Percentiles rank a stretch among this genome's conserved stretches.
Evolutionary conservation across 2,797 vertebrate genomes (phyloP).

Genomic region (Graptemys geographica): DNA sequence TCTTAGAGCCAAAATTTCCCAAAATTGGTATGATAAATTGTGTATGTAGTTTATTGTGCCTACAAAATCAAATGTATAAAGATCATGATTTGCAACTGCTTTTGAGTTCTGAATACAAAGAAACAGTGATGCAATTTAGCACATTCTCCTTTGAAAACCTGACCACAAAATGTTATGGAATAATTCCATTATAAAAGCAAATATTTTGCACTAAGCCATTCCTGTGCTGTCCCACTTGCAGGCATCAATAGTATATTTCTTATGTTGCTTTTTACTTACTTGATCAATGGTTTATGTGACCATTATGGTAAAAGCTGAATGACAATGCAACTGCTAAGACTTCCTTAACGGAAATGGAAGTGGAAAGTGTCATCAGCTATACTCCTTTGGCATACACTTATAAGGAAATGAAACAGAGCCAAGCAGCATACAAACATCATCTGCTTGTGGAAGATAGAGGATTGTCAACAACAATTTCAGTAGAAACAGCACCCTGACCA

Average conservation of each 20-base stretch:
- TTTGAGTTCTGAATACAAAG: not conserved
- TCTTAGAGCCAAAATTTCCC: not conserved
- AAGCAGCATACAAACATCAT: not conserved
- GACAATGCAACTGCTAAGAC: not conserved
- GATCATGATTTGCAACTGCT: not conserved
- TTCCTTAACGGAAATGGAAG: not conserved
- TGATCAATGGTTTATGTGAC: not conserved
- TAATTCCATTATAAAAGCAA: not conserved
- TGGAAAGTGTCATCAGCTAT: not conserved
- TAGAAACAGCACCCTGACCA: not conserved
- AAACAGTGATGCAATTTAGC: not conserved
- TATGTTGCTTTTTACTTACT: not conserved
- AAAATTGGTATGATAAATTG: rapidly evolving
- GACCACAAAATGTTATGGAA: not conserved
- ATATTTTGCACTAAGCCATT: rapidly evolving
- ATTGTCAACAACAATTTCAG: slow-evolving; percentile 50
- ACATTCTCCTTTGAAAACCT: not conserved
- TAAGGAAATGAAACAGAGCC: not conserved
- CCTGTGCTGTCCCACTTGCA: not conserved
- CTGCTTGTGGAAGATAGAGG: not conserved
- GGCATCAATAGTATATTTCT: not conserved
- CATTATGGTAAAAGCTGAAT: not conserved
- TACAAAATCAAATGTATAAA: not conserved
- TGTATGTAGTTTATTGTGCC: not conserved
- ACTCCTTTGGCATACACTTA: not conserved